phyloP scores from a whole-genome alignment of 1,140 invertebrate species.

The Coenobita brevimanus region DNA sequence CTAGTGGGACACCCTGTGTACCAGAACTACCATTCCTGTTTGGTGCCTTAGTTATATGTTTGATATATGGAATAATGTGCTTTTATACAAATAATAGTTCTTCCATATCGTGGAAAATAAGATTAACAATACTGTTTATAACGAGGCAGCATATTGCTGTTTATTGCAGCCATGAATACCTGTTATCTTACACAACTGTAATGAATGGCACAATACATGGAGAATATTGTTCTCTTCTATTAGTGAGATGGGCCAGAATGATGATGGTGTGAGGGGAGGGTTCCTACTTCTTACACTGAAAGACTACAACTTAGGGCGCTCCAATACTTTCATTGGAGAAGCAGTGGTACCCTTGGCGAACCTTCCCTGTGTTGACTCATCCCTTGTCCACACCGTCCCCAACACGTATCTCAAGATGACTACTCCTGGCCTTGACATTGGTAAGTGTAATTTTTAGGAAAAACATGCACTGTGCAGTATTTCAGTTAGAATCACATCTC shows the following conservation, averaged over 20 bases:
- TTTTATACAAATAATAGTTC: too few relatives aligned
- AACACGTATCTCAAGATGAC: constrained; percentile 62
- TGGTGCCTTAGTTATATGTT: too few relatives aligned
- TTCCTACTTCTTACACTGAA: constrained; percentile 63
- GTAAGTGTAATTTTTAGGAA: constrained; percentile 37
- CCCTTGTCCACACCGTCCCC: constrained; percentile 42
- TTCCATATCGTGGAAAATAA: too few relatives aligned
- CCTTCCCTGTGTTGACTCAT: constrained; percentile 47
- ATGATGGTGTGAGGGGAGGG: constrained; percentile 56
- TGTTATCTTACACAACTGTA: too few relatives aligned
- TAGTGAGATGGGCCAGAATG: constrained; percentile 49
- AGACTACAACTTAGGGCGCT: constrained; percentile 62
- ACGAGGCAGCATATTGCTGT: too few relatives aligned
- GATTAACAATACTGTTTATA: neutral
- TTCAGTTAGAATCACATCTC: too few relatives aligned
- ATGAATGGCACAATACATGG: too few relatives aligned
- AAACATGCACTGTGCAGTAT: too few relatives aligned
- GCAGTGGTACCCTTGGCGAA: constrained; percentile 48
- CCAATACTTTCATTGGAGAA: constrained; percentile 67
- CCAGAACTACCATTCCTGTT: too few relatives aligned
- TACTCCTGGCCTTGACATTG: constrained; percentile 54
- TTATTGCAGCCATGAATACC: too few relatives aligned
- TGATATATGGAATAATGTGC: too few relatives aligned
- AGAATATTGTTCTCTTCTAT: neutral
- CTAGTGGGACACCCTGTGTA: too few relatives aligned